Percentiles rank a stretch among this genome's conserved stretches.
These are phyloP conservation scores for Gouania willdenowi DNA, from an alignment of 2,797 vertebrate genomes.

Conservation along the genomic window DNA sequence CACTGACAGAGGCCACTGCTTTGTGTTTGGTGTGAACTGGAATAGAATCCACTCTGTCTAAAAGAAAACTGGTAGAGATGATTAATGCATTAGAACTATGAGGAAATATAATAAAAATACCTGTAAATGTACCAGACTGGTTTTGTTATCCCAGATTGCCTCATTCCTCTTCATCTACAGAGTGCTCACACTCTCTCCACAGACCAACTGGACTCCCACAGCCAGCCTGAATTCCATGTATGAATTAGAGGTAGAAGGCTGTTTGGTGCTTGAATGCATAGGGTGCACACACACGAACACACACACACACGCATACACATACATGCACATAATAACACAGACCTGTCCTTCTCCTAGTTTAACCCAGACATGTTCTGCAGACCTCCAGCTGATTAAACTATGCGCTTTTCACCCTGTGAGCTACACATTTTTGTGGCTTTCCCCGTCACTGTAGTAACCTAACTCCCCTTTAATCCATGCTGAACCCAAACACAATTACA, in stretches of 20 bases:
- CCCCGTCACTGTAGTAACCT: conserved; percentile 33
- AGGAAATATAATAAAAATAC: too few relatives aligned
- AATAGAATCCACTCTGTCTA: too few relatives aligned
- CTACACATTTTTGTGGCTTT: conserved; percentile 28
- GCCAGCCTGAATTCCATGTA: conserved; percentile 13
- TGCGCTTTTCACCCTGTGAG: conserved; percentile 27
- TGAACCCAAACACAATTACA: background rate
- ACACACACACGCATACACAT: background rate
- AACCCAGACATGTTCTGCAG: conserved; percentile 28
- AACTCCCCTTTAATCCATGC: conserved; percentile 1
- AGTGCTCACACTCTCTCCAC: too few relatives aligned
- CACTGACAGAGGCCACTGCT: too few relatives aligned
- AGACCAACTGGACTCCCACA: too few relatives aligned
- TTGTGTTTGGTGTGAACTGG: too few relatives aligned
- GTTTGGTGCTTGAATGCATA: conserved; percentile 11
- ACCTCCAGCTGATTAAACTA: conserved; percentile 46
- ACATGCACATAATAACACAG: conserved; percentile 3
- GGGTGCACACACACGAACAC: conserved; percentile 2
- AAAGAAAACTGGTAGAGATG: too few relatives aligned
- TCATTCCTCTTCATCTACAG: too few relatives aligned
- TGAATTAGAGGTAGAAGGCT: conserved; percentile 1
- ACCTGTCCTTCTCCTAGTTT: conserved; percentile 14
- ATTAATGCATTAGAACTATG: too few relatives aligned
- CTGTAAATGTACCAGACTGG: too few relatives aligned
- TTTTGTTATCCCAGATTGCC: too few relatives aligned